These are phyloP conservation scores for Ephydatia muelleri DNA, from an alignment of 37 sponge, comb jelly and placozoan genomes.

Conservation along the genomic window DNA sequence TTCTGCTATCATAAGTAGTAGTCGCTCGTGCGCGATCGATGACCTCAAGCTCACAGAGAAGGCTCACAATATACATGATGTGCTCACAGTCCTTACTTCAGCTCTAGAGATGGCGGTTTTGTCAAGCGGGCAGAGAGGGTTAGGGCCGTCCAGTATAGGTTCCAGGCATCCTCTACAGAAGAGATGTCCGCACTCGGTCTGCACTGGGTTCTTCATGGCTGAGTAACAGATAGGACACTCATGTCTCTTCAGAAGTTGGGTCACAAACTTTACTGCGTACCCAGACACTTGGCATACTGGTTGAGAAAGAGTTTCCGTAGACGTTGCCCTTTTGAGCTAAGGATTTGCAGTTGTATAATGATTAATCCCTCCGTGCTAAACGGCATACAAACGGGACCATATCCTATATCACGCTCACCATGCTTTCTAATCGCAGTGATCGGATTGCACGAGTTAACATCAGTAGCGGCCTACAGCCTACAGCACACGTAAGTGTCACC, in stretches of 20 bases:
- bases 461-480: too few relatives aligned
- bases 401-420: too few relatives aligned
- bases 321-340: background rate
- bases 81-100: background rate
- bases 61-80: background rate
- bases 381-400: too few relatives aligned
- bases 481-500: too few relatives aligned
- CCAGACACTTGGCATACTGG: conserved; percentile 20
- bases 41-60: too few relatives aligned
- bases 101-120: background rate
- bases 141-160: conserved; percentile 21
- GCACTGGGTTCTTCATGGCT: conserved; percentile 50
- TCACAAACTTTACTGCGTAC: conserved; percentile 42
- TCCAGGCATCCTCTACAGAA: conserved; percentile 68
- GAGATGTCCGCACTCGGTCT: conserved; percentile 72
- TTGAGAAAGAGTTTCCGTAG: too few relatives aligned
- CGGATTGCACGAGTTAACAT: too few relatives aligned
- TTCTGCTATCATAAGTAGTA: too few relatives aligned
- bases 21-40: too few relatives aligned
- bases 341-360: too few relatives aligned
- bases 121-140: conserved; percentile 58
- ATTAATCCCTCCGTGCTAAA: too few relatives aligned
- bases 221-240: conserved; percentile 52
- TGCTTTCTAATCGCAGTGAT: too few relatives aligned
- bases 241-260: conserved; percentile 45